Percentiles rank a stretch among this genome's conserved stretches.
These are phyloP conservation scores for Peribatodes rhomboidaria DNA, from an alignment of 2,888 invertebrate genomes.

Conservation along the genomic window DNA sequence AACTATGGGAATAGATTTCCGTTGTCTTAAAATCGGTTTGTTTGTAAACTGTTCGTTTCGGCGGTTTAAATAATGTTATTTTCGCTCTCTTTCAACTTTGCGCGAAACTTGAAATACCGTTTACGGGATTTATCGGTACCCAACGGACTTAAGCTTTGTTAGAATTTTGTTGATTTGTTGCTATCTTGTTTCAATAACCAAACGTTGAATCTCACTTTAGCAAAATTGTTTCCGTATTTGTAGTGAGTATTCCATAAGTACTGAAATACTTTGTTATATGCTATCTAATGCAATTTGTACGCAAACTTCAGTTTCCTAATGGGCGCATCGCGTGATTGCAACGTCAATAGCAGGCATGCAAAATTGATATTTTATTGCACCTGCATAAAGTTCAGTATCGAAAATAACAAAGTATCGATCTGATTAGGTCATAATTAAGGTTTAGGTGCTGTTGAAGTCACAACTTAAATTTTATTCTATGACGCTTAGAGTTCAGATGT, in stretches of 20 bases:
- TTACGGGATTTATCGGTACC: too few relatives aligned
- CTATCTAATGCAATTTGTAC: constrained; percentile 3
- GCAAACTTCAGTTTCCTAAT: constrained; percentile 9
- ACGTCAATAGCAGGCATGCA: not conserved
- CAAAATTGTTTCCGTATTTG: not conserved
- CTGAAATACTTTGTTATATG: not conserved
- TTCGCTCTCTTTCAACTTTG: too few relatives aligned
- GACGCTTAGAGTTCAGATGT: not conserved
- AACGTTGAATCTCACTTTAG: not conserved
- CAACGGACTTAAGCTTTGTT: too few relatives aligned
- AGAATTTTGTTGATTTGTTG: too few relatives aligned
- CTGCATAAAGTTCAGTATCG: constrained; percentile 15
- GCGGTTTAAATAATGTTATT: too few relatives aligned
- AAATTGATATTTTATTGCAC: constrained; percentile 8
- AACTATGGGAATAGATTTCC: too few relatives aligned
- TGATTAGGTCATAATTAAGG: constrained; percentile 7
- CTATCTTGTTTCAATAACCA: too few relatives aligned
- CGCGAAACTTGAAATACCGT: too few relatives aligned
- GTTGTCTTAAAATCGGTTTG: too few relatives aligned
- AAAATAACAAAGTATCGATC: constrained; percentile 5
- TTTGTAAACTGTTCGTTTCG: too few relatives aligned
- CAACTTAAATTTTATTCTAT: constrained; percentile 15
- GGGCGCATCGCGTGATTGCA: constrained; percentile 21
- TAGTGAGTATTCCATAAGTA: constrained; percentile 1
- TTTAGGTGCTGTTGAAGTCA: constrained; percentile 39